Conservation (phyloP, 2,888 invertebrate genomes). For the Griposia aprilina region DNA sequence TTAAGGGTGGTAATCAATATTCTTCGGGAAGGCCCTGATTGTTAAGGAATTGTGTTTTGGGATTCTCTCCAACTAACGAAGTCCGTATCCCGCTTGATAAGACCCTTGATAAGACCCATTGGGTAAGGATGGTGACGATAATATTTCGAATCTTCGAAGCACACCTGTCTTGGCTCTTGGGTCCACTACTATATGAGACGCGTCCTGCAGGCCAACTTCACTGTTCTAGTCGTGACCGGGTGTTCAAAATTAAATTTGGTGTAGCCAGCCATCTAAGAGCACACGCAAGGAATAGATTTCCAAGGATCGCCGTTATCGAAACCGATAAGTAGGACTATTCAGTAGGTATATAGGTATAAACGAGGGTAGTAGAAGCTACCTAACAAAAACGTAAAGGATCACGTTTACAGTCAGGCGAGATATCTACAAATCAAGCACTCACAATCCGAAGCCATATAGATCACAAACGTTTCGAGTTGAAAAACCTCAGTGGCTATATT, state of each 20-base stretch:
- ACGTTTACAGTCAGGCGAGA: constrained; percentile 25
- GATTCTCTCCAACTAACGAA: background rate
- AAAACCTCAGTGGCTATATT: constrained; percentile 51
- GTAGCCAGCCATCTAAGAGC: background rate
- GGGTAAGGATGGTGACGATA: background rate
- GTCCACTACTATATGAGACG: background rate
- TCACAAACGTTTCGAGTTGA: constrained; percentile 46
- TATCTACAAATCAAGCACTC: constrained; percentile 32
- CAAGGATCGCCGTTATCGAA: background rate
- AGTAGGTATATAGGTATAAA: background rate
- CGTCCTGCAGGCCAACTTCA: background rate
- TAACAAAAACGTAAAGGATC: constrained; percentile 19
- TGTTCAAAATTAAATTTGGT: background rate
- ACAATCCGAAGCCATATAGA: constrained; percentile 22
- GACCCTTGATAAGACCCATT: background rate
- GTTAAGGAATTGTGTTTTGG: background rate
- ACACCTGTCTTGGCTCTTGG: background rate
- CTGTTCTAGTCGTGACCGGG: background rate
- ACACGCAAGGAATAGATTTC: background rate
- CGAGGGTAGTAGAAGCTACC: background rate
- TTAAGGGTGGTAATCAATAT: background rate
- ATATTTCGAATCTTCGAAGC: background rate
- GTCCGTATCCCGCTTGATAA: background rate
- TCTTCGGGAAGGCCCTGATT: background rate
- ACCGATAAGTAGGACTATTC: background rate